These are phyloP conservation scores for Yponomeuta plumbellus DNA, from an alignment of 2,888 invertebrate genomes.

Conservation along the genomic window DNA sequence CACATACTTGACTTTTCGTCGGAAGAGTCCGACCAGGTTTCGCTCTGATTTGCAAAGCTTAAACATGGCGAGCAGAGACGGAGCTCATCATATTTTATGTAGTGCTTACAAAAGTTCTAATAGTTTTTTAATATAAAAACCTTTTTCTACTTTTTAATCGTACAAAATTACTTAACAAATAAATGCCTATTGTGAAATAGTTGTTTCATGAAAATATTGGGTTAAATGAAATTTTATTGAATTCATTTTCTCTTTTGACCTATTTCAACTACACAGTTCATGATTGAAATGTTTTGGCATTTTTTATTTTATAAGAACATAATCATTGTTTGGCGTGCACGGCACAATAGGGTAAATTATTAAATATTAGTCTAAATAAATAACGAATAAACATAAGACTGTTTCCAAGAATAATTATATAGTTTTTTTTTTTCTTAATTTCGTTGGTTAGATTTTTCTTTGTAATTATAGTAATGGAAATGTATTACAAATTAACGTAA, in stretches of 20 bases:
- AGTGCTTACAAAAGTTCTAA: too few relatives aligned
- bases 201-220: not conserved
- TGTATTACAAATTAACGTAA: constrained; percentile 7
- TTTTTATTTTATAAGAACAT: not conserved
- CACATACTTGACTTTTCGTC: too few relatives aligned
- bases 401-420: constrained; percentile 33
- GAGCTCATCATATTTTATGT: too few relatives aligned
- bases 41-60: too few relatives aligned
- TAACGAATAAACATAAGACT: constrained; percentile 29
- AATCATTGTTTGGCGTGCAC: not conserved
- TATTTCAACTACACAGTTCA: not conserved
- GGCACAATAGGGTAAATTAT: not conserved
- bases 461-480: constrained; percentile 25
- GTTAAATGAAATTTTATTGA: not conserved
- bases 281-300: not conserved
- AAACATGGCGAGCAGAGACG: too few relatives aligned
- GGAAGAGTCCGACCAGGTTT: too few relatives aligned
- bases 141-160: too few relatives aligned
- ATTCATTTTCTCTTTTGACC: not conserved
- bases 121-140: too few relatives aligned
- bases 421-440: not conserved
- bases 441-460: constrained; percentile 11
- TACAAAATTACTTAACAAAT: not conserved
- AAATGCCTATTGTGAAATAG: not conserved
- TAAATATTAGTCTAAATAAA: not conserved